Evolutionary conservation across 2,888 invertebrate species (phyloP).

Genomic region (Ochropleura plecta): DNA sequence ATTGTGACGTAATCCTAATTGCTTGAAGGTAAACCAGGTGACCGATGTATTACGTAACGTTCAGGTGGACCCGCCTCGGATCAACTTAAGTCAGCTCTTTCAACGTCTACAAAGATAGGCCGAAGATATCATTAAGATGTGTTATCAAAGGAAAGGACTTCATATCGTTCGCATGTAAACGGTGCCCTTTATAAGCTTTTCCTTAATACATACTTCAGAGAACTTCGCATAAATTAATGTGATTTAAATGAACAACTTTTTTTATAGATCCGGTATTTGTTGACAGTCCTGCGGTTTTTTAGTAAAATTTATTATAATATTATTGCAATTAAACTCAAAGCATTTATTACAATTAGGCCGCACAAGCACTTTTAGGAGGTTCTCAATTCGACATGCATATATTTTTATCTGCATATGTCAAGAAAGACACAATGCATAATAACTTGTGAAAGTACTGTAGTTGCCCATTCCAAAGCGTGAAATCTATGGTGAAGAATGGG

Average conservation of each 20-base stretch:
- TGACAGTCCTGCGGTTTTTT: neutral
- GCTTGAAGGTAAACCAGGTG: conserved; percentile 8
- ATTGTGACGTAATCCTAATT: conserved; percentile 42
- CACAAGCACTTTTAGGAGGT: too few relatives aligned
- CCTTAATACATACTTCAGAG: neutral
- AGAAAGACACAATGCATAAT: too few relatives aligned
- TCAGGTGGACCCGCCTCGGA: neutral
- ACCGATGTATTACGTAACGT: neutral
- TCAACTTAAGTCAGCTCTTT: conserved; percentile 12
- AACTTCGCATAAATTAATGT: neutral
- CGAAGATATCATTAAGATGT: conserved; percentile 1
- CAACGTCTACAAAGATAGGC: neutral
- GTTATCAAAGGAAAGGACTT: neutral
- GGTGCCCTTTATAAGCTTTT: neutral
- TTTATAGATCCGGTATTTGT: too few relatives aligned
- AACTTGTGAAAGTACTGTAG: too few relatives aligned
- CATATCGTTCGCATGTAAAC: neutral
- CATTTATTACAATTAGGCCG: too few relatives aligned
- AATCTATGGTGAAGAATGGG: too few relatives aligned
- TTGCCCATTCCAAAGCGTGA: too few relatives aligned
- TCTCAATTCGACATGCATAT: too few relatives aligned
- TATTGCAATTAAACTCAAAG: too few relatives aligned
- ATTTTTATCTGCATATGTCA: too few relatives aligned
- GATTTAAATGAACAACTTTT: neutral
- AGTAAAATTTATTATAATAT: neutral